A percentile compares a stretch with the other conserved stretches of the same genome.
Evolutionary conservation across 2,888 invertebrate genomes (phyloP).

Genomic region (Tenthredo livida): DNA sequence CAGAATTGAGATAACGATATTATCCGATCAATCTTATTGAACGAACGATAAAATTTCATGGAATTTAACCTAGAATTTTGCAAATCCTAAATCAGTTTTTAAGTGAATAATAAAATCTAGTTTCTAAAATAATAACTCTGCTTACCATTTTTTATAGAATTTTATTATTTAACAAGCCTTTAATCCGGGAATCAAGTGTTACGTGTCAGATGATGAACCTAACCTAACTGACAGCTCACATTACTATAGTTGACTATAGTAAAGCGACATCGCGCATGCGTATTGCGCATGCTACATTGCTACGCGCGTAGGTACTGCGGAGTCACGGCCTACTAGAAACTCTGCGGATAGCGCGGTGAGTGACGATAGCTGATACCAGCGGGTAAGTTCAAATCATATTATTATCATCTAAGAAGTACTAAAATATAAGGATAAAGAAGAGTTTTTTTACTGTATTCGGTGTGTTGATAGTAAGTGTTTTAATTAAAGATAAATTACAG

Average conservation of each 20-base stretch:
- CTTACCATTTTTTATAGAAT: background rate
- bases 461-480: too few species aligned
- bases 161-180: background rate
- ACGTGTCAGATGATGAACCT: slow-evolving; percentile 7
- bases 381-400: background rate
- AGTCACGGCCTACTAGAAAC: slow-evolving; percentile 9
- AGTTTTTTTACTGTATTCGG: background rate
- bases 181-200: background rate
- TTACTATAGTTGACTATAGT: background rate
- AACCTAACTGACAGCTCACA: background rate
- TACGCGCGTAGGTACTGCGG: too few species aligned
- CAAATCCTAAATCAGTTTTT: background rate
- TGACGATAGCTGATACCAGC: background rate
- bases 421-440: background rate
- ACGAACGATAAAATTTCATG: background rate
- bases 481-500: too few species aligned
- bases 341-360: background rate
- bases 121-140: background rate
- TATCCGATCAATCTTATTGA: background rate
- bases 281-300: background rate
- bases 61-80: background rate
- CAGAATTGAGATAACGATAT: background rate
- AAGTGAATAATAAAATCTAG: background rate
- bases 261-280: background rate
- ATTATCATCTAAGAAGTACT: background rate